Conservation (phyloP, 2,888 invertebrate species). For the Chydorus sphaericus region DNA sequence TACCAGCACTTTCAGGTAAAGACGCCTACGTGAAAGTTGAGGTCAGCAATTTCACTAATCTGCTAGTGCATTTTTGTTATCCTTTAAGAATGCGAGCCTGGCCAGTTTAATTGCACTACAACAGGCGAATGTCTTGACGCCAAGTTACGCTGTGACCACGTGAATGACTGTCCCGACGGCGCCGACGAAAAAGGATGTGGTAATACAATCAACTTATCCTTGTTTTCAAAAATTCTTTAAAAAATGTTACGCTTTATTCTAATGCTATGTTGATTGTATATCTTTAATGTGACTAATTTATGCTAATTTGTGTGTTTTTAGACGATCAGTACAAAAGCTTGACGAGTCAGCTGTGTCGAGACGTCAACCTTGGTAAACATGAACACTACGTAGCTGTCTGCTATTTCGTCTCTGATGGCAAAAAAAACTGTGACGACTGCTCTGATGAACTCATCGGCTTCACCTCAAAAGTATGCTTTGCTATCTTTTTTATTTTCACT, state of each 20-base stretch:
- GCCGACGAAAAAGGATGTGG: constrained; percentile 35
- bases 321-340: constrained; percentile 1
- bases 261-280: not conserved
- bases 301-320: not conserved
- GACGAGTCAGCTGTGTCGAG: too few species aligned
- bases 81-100: constrained; percentile 10
- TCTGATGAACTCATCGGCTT: constrained; percentile 15
- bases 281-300: not conserved
- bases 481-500: too few species aligned
- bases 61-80: too few species aligned
- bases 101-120: constrained; percentile 38
- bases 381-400: constrained; percentile 16
- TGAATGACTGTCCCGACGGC: constrained; percentile 34
- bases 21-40: too few species aligned
- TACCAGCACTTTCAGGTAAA: too few species aligned
- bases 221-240: too few species aligned
- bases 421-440: constrained; percentile 17
- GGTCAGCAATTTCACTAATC: too few species aligned
- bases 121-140: constrained; percentile 35
- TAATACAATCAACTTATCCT: constrained; percentile 24
- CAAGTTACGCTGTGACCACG: constrained; percentile 34
- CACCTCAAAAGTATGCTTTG: too few species aligned
- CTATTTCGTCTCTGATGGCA: constrained; percentile 16
- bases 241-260: too few species aligned
- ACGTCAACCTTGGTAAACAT: constrained; percentile 17